Conservation (phyloP, 1,140 invertebrate genomes). For the Drosophila melanogaster region Release_6_plus_ISO1_MT NT_037436.4:4561001-4561500, state of each 20-base stretch:
- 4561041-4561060: slow-evolving; percentile 35
- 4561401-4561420: background rate
- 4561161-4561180: slow-evolving; percentile 10
- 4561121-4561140: slow-evolving; percentile 32
- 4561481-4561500: slow-evolving; percentile 3
- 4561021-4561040: background rate
- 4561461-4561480: background rate
- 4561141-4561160: slow-evolving; percentile 29
- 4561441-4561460: background rate
- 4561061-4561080: slow-evolving; percentile 33
- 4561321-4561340: background rate
- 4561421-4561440: background rate
- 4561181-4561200: slow-evolving; percentile 1
- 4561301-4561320: too few species aligned
- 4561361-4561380: background rate
- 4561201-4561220: background rate
- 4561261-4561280: background rate
- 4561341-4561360: background rate
- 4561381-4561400: background rate
- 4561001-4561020: background rate
- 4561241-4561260: background rate
- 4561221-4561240: too few species aligned
- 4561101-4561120: slow-evolving; percentile 46
- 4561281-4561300: background rate
- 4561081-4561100: slow-evolving; percentile 24